A percentile compares a stretch with the other conserved stretches of the same genome.
These are phyloP conservation scores for Xyliphius kryptos DNA, from an alignment of 2,113 vertebrate species.

Conservation along the genomic window DNA sequence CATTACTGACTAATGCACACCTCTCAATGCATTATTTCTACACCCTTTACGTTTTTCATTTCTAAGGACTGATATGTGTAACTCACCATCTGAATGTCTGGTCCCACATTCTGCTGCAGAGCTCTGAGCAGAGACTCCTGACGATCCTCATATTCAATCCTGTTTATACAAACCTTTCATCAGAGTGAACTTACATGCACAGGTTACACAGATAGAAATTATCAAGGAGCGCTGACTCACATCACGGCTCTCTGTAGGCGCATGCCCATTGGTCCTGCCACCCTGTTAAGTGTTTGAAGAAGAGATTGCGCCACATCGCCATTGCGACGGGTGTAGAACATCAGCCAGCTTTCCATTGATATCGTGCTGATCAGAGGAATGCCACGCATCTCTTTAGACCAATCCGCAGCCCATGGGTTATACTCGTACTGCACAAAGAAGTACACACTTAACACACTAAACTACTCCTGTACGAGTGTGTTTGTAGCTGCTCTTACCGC, in stretches of 20 bases:
- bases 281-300: slow-evolving; percentile 76
- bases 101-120: slow-evolving; percentile 72
- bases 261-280: slow-evolving; percentile 75
- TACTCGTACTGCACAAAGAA: slow-evolving; percentile 72
- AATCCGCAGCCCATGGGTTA: slow-evolving; percentile 74
- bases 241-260: slow-evolving; percentile 65
- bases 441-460: background rate
- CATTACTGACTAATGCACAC: too few relatives aligned
- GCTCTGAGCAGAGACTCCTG: slow-evolving; percentile 77
- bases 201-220: background rate
- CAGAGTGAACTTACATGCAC: background rate
- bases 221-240: slow-evolving; percentile 60
- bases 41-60: too few relatives aligned
- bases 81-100: slow-evolving; percentile 78
- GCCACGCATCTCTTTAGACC: slow-evolving; percentile 82
- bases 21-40: too few relatives aligned
- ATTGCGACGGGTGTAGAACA: slow-evolving; percentile 72
- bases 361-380: slow-evolving; percentile 64
- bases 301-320: slow-evolving; percentile 65
- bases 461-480: background rate
- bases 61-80: too few relatives aligned
- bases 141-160: slow-evolving; percentile 84
- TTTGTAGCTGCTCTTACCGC: slow-evolving; percentile 56
- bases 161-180: slow-evolving; percentile 43
- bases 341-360: slow-evolving; percentile 75